Evolutionary conservation across 2,113 vertebrate species (phyloP).

Genomic region (Hemicordylus capensis): DNA sequence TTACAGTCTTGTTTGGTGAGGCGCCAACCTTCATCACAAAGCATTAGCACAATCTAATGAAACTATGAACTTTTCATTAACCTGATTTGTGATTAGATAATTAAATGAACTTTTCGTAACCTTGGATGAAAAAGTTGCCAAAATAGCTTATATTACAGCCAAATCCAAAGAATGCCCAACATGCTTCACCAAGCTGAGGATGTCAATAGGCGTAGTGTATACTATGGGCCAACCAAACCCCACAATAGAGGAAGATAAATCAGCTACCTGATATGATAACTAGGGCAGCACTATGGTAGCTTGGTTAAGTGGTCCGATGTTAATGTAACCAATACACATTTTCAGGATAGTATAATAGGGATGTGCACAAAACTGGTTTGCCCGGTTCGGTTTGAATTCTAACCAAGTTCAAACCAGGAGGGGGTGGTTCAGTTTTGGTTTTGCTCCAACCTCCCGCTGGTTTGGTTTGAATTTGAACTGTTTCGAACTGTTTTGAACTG

Average conservation of each 20-base stretch:
- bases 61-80: not conserved
- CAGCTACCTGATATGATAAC: no score
- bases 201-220: not conserved
- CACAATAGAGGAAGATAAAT: not conserved
- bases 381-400: no score
- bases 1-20: not conserved
- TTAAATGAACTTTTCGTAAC: not conserved
- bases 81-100: not conserved
- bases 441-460: no score
- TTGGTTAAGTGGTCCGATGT: no score
- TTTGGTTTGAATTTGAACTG: no score
- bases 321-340: not conserved
- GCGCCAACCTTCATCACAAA: not conserved
- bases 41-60: not conserved
- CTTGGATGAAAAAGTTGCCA: not conserved
- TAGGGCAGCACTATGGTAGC: not conserved
- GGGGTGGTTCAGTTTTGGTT: no score
- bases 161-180: not conserved
- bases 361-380: no score
- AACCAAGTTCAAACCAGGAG: no score
- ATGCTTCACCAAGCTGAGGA: not conserved
- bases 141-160: not conserved
- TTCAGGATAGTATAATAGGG: no score
- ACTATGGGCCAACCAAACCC: not conserved
- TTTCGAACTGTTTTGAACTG: no score